Percentiles rank a stretch among this genome's conserved stretches.
These are phyloP conservation scores for Drosophila saltans DNA, from an alignment of 1,140 invertebrate species.

Conservation along the genomic window DNA sequence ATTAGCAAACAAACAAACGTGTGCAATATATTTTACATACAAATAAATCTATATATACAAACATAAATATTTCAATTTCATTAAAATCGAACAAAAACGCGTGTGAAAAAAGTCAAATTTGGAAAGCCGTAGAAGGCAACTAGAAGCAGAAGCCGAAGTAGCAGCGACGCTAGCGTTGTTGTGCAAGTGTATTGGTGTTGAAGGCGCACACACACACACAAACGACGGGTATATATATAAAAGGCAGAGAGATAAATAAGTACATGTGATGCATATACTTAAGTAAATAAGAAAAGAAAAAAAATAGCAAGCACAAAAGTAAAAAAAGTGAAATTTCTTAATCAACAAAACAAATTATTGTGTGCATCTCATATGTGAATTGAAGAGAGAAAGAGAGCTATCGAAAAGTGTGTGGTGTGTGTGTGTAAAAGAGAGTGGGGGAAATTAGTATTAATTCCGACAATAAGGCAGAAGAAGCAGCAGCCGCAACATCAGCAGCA, in stretches of 20 bases:
- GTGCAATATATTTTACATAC: no score
- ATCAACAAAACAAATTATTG: conserved; percentile 32
- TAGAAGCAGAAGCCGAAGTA: conserved; percentile 45
- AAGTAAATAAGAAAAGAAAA: conserved; percentile 38
- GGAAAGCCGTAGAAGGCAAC: conserved; percentile 57
- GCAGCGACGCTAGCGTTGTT: conserved; percentile 47
- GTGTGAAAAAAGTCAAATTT: conserved; percentile 42
- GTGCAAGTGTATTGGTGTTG: conserved; percentile 73
- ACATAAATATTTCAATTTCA: neutral
- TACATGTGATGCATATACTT: conserved; percentile 42
- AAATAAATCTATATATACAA: no score
- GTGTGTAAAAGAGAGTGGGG: conserved; percentile 25
- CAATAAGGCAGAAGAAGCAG: conserved; percentile 45
- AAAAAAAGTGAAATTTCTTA: conserved; percentile 65
- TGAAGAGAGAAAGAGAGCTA: neutral
- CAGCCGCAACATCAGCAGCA: conserved; percentile 38
- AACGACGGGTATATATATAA: conserved; percentile 29
- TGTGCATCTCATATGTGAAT: conserved; percentile 36
- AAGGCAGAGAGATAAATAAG: conserved; percentile 45
- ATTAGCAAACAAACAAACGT: conserved; percentile 33
- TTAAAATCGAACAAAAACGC: conserved; percentile 18
- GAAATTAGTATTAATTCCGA: conserved; percentile 62
- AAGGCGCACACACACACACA: conserved; percentile 47
- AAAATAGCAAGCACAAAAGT: conserved; percentile 53
- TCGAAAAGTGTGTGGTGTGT: conserved; percentile 15